phyloP scores from a whole-genome alignment of 2,113 vertebrate genomes.

The Laterallus jamaicensis region DNA sequence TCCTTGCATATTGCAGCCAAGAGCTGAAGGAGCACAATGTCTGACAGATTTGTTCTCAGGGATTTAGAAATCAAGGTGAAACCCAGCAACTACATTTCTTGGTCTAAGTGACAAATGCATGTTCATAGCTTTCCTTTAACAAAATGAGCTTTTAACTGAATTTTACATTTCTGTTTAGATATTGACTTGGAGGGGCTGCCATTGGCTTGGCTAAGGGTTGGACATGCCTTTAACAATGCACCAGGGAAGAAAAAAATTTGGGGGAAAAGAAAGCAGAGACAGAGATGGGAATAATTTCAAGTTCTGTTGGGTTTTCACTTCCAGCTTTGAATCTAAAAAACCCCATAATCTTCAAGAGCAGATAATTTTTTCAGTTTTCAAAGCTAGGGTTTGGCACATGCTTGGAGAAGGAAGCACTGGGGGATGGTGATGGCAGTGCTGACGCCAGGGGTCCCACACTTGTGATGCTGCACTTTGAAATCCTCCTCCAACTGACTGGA shows the following conservation, averaged over 20 bases:
- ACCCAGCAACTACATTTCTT: background rate
- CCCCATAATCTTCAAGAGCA: background rate
- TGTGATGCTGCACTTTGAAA: background rate
- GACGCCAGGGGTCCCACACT: background rate
- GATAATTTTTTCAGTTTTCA: background rate
- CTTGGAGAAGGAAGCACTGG: background rate
- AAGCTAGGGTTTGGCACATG: background rate
- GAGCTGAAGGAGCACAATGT: background rate
- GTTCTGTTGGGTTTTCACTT: background rate
- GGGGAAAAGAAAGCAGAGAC: background rate
- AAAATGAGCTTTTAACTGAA: background rate
- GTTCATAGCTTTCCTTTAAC: background rate
- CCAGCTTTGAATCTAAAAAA: background rate
- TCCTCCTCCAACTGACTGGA: background rate
- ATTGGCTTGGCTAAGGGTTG: background rate
- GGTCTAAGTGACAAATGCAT: background rate
- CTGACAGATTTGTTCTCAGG: background rate
- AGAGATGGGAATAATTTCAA: background rate
- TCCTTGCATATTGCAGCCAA: background rate
- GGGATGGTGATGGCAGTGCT: fast-evolving
- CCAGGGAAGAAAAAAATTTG: background rate
- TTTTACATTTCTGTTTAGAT: background rate
- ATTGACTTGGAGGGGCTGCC: background rate
- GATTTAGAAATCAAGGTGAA: background rate
- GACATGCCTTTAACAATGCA: background rate